phyloP scores from a whole-genome alignment of 2,113 vertebrate genomes.

The Xenopus tropicalis region DNA sequence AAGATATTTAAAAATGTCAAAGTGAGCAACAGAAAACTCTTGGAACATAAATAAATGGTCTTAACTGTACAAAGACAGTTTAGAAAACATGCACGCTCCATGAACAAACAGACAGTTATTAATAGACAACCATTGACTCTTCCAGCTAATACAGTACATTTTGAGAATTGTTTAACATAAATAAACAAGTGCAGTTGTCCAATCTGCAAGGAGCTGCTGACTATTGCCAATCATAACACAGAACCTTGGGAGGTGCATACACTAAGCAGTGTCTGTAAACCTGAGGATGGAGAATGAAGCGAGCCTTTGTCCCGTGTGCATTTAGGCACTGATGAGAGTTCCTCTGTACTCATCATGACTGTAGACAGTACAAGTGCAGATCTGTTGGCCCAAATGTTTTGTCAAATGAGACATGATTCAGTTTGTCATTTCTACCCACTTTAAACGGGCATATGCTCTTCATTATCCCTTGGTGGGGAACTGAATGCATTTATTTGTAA shows the following conservation, averaged over 20 bases:
- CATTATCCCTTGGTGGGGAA: slow-evolving; percentile 59
- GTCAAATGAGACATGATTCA: slow-evolving; percentile 68
- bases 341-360: slow-evolving; percentile 63
- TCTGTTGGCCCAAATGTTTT: slow-evolving; percentile 67
- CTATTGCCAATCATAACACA: slow-evolving; percentile 63
- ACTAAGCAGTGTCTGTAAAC: slow-evolving; percentile 47
- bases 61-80: no score
- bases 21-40: no score
- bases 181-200: slow-evolving; percentile 63
- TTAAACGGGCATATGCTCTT: slow-evolving; percentile 57
- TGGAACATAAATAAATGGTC: no score
- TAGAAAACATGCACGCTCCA: no score
- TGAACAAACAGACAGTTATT: slow-evolving; percentile 46
- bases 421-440: slow-evolving; percentile 62
- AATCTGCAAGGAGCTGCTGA: slow-evolving; percentile 48
- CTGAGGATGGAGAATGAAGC: slow-evolving; percentile 53
- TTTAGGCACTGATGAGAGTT: slow-evolving; percentile 66
- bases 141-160: slow-evolving; percentile 60
- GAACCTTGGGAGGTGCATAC: slow-evolving; percentile 47
- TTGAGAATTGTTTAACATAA: slow-evolving; percentile 70
- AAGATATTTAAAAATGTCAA: no score
- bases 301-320: slow-evolving; percentile 65
- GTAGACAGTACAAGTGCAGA: slow-evolving; percentile 59
- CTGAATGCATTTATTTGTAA: slow-evolving; percentile 37
- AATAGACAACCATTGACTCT: slow-evolving; percentile 61